Evolutionary conservation across 2,113 vertebrate species (phyloP), one percentile per base, ranked within the genome.

Genomic region (Scopus umbretta): DNA sequence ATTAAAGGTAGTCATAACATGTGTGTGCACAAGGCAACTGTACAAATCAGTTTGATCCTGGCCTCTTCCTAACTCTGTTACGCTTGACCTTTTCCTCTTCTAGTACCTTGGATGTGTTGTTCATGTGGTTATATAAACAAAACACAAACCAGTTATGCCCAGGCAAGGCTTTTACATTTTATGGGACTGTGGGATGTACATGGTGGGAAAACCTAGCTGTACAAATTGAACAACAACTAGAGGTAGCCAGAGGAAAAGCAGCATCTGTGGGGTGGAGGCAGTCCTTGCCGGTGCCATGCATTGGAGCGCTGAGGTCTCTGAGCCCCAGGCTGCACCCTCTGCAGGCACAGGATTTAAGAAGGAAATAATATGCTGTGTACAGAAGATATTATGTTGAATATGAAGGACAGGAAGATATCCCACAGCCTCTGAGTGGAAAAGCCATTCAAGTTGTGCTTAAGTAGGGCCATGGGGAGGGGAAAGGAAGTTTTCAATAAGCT

Each of bases 271-370:
- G 43, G 42, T 0, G 10, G 59, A 74, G 30, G 30, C 53, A 78
- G 81, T 55, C 47, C 81, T 13, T 8, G 9, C 40, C 9, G 4
- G 75, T 29, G 61, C 66, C 38, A 2, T 1, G 0, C 1, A 1
- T n/a, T 63, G 80, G 87, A 80, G n/a, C 4, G 1, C 66, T 3
- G 38, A 20, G 49, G 7, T 8, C 45, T 55, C 50, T 3, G 2
- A 89, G 75, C 52, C 56, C 71, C 5, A 5, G 20, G 34, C 49
- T 81, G 79, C n/a, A 76, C 9, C 38, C 86, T 38, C 4, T 0
- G 65, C 73, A 26, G 36, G 19, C 1, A 2, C 19, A 23, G 53
- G 32, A 9, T 13, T 50, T 22, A 16, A 70, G 43, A 16, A 38
- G 55, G 18, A 87, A 52, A 36, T 12, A 38, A 27, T 3, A 29